Conservation (phyloP, 1,140 invertebrate species). For the Drosophila nikananu region DNA sequence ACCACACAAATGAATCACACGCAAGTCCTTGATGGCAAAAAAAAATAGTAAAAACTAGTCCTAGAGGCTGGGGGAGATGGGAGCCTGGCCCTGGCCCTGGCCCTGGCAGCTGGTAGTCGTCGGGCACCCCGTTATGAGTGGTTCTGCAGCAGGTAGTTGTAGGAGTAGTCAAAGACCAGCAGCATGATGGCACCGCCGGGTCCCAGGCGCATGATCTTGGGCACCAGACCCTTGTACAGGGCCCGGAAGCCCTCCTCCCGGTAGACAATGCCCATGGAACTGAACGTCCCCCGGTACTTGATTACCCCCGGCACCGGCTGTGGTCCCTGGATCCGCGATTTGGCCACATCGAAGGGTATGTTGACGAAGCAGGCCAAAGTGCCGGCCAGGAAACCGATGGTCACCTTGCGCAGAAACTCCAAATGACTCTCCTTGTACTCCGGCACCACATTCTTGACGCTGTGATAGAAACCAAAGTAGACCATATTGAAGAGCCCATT, state of each 20-base stretch:
- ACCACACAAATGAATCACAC: not conserved
- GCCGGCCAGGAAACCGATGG: slow-evolving; percentile 94
- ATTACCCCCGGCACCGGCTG: slow-evolving; percentile 90
- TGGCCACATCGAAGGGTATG: slow-evolving; percentile 98
- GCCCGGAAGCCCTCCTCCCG: slow-evolving; percentile 95
- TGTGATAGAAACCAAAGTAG: slow-evolving; percentile 98
- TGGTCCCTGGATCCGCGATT: slow-evolving; percentile 96
- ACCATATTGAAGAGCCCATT: slow-evolving; percentile 97
- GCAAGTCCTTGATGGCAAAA: not conserved
- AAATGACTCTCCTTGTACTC: slow-evolving; percentile 88
- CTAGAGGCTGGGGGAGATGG: not conserved
- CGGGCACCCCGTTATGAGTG: slow-evolving; percentile 39
- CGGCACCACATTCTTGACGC: slow-evolving; percentile 92
- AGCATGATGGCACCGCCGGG: slow-evolving; percentile 97
- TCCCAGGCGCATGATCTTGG: slow-evolving; percentile 95
- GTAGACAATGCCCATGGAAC: slow-evolving; percentile 91
- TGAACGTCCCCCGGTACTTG: slow-evolving; percentile 92
- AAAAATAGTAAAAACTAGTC: slow-evolving; percentile 16
- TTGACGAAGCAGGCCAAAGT: slow-evolving; percentile 94
- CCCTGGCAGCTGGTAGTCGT: not conserved
- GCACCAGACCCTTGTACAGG: slow-evolving; percentile 95
- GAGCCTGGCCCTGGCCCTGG: not conserved
- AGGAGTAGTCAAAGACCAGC: slow-evolving; percentile 93
- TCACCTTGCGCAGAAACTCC: slow-evolving; percentile 90
- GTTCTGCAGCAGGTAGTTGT: slow-evolving; percentile 88